Conservation (phyloP, 1,140 invertebrate genomes). For the Drosophila novamexicana region DNA sequence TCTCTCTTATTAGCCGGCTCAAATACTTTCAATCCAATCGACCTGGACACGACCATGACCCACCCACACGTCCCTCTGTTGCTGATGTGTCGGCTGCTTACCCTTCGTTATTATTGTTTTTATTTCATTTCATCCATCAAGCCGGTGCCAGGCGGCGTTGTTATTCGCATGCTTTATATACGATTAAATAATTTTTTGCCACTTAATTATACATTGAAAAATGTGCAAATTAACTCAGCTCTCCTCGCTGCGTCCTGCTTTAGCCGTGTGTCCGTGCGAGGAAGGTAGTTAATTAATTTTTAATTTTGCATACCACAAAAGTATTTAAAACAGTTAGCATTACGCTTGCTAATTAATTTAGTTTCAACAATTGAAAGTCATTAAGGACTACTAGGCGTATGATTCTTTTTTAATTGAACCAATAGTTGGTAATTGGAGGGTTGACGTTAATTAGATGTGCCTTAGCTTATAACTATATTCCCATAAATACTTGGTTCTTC, state of each 20-base stretch:
- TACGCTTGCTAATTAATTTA: conserved; percentile 62
- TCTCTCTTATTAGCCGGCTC: conserved; percentile 61
- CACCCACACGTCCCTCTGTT: not conserved
- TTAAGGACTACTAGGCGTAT: conserved; percentile 4
- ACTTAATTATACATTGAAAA: conserved; percentile 75
- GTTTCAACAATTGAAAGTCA: conserved; percentile 14
- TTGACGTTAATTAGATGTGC: too few species aligned
- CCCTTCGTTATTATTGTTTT: conserved; percentile 65
- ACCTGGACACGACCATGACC: not conserved
- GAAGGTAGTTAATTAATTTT: conserved; percentile 66
- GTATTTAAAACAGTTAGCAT: conserved; percentile 57
- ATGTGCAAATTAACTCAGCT: conserved; percentile 42
- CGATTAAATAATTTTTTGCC: conserved; percentile 62
- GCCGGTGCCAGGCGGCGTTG: not conserved
- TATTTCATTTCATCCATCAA: conserved; percentile 55
- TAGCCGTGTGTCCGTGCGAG: conserved; percentile 3
- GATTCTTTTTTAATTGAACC: conserved; percentile 15
- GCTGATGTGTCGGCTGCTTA: conserved; percentile 59
- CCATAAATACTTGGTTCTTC: too few species aligned
- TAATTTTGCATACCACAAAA: conserved; percentile 60
- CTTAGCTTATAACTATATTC: too few species aligned
- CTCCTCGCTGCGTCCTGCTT: not conserved
- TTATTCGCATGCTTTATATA: conserved; percentile 21
- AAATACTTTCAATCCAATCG: conserved; percentile 61
- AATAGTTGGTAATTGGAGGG: not conserved